phyloP scores from a whole-genome alignment of 64 coral and sea anemone genomes.

The Dendrophyllia cribrosa region DNA sequence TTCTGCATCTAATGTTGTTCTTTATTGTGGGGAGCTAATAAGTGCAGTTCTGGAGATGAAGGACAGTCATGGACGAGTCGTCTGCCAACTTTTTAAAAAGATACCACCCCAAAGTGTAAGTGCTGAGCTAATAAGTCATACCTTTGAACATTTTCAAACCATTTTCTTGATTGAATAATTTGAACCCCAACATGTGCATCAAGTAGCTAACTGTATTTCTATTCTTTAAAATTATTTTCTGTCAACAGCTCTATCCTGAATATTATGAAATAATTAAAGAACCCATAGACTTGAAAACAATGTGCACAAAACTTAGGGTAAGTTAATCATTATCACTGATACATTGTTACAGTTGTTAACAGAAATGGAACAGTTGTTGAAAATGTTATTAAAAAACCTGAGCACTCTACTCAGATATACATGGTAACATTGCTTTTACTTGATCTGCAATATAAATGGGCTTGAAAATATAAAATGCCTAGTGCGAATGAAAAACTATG shows the following conservation, averaged over 20 bases:
- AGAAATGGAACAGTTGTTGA: too few relatives aligned
- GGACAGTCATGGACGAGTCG: conserved; percentile 85
- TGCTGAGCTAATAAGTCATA: neutral
- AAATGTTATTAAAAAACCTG: too few relatives aligned
- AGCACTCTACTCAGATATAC: too few relatives aligned
- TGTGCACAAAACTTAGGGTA: conserved; percentile 92
- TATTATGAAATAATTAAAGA: conserved; percentile 99
- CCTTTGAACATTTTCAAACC: neutral
- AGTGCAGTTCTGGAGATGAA: conserved; percentile 90
- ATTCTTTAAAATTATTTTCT: neutral
- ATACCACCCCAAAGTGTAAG: conserved; percentile 90
- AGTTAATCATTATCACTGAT: neutral
- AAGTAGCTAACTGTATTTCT: neutral
- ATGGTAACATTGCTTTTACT: too few relatives aligned
- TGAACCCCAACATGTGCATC: too few relatives aligned
- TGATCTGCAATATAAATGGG: too few relatives aligned
- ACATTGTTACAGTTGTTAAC: too few relatives aligned
- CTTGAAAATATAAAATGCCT: too few relatives aligned
- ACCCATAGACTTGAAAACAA: conserved; percentile 90
- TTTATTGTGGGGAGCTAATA: conserved; percentile 85
- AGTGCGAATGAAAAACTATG: too few relatives aligned
- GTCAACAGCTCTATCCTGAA: conserved; percentile 89
- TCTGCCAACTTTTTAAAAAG: conserved; percentile 96
- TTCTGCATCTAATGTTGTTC: conserved; percentile 32
- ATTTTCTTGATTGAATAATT: too few relatives aligned